Percentiles rank a stretch among this genome's conserved stretches.
Conservation (phyloP, 2,797 vertebrate species). For the Sylvilagus floridanus region DNA sequence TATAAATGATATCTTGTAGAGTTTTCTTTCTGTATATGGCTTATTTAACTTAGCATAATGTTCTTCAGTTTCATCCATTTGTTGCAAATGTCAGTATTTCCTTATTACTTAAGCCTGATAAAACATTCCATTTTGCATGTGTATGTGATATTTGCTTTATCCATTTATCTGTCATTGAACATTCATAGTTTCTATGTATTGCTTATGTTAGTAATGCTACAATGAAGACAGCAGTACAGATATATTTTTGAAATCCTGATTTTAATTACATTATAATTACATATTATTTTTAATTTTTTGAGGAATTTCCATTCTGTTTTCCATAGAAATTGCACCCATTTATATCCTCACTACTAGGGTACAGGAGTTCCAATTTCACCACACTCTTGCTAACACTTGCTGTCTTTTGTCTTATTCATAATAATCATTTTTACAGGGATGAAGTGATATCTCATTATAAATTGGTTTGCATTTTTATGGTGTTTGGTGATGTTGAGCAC, state of each 20-base stretch:
- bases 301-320: neutral
- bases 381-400: neutral
- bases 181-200: neutral
- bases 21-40: neutral
- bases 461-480: neutral
- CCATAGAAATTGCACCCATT: neutral
- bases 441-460: neutral
- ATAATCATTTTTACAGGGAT: neutral
- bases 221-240: neutral
- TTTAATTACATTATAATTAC: neutral
- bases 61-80: neutral
- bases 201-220: neutral
- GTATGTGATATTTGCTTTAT: neutral
- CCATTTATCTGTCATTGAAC: neutral
- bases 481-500: neutral
- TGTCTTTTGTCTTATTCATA: neutral
- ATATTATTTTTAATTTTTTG: neutral
- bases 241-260: neutral
- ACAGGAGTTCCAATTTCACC: neutral
- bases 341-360: neutral
- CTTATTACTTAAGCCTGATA: neutral
- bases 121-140: neutral
- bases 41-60: neutral
- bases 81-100: neutral
- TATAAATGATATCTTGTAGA: neutral